These are phyloP conservation scores for Okapia johnstoni DNA, from an alignment of 2,113 vertebrate genomes.

Conservation along the genomic window DNA sequence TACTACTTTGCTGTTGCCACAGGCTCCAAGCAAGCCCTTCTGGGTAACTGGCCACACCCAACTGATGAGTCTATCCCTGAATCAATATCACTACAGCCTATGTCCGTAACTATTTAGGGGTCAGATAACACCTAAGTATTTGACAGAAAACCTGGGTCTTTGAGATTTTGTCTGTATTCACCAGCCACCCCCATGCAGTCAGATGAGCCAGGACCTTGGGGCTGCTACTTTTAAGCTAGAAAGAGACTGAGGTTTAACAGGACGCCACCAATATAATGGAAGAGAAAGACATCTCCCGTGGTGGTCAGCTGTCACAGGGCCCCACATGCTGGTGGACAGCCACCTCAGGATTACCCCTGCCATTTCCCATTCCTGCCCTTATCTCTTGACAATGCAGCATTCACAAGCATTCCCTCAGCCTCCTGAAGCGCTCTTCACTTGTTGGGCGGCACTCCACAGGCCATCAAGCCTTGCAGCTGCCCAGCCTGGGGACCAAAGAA, in stretches of 20 bases:
- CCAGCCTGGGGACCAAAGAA: not conserved
- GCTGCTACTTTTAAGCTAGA: too few relatives aligned
- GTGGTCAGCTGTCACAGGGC: not conserved
- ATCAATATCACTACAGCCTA: not conserved
- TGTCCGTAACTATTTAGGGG: not conserved
- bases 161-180: not conserved
- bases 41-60: not conserved
- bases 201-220: not conserved
- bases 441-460: not conserved
- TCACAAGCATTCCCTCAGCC: not conserved
- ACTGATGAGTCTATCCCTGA: not conserved
- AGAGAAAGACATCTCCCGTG: not conserved
- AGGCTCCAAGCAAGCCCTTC: not conserved
- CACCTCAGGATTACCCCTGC: not conserved
- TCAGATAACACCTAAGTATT: not conserved
- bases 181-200: fast-evolving
- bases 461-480: not conserved
- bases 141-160: not conserved
- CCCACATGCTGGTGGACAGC: not conserved
- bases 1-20: not conserved
- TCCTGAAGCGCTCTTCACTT: not conserved
- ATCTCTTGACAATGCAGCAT: fast-evolving
- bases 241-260: not conserved
- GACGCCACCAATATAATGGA: not conserved
- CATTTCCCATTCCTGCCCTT: not conserved